phyloP scores from a whole-genome alignment of 2,888 invertebrate genomes.

The Hyposoter didymator region DNA sequence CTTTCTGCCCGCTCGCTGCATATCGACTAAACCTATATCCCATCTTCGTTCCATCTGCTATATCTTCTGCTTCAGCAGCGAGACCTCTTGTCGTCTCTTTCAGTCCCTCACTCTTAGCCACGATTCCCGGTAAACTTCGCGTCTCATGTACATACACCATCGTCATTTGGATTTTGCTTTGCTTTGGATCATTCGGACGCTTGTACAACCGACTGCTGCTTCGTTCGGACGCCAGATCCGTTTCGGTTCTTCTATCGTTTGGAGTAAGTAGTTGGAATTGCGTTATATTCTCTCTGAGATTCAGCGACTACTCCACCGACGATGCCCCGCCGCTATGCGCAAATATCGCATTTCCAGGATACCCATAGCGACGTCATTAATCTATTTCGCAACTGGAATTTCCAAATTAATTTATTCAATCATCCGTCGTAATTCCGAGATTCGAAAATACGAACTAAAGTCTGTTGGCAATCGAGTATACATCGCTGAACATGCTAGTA shows the following conservation, averaged over 20 bases:
- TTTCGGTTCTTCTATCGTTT: conserved; percentile 33
- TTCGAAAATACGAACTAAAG: background rate
- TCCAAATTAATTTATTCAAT: conserved; percentile 33
- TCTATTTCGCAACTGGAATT: conserved; percentile 21
- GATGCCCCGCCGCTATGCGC: background rate
- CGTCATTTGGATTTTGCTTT: conserved; percentile 32
- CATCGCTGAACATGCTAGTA: conserved; percentile 13
- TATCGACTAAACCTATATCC: conserved; percentile 12
- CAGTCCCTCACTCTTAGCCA: conserved; percentile 5
- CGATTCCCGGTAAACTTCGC: conserved; percentile 1
- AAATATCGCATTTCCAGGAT: conserved; percentile 3
- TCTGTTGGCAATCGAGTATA: conserved; percentile 2
- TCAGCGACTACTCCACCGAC: conserved; percentile 27
- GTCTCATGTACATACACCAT: conserved; percentile 20
- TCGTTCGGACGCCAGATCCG: conserved; percentile 38
- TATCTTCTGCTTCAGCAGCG: conserved; percentile 7
- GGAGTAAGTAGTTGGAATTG: conserved; percentile 36
- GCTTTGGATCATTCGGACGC: background rate
- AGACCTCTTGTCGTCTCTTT: background rate
- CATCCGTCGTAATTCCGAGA: conserved; percentile 5
- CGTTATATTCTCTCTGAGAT: conserved; percentile 24
- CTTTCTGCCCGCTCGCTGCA: conserved; percentile 15
- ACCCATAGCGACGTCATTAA: conserved; percentile 12
- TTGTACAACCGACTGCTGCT: conserved; percentile 19
- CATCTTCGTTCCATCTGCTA: conserved; percentile 19